These are phyloP conservation scores for Steinernema scapterisci DNA, from an alignment of 2,888 invertebrate genomes.

Conservation along the genomic window DNA sequence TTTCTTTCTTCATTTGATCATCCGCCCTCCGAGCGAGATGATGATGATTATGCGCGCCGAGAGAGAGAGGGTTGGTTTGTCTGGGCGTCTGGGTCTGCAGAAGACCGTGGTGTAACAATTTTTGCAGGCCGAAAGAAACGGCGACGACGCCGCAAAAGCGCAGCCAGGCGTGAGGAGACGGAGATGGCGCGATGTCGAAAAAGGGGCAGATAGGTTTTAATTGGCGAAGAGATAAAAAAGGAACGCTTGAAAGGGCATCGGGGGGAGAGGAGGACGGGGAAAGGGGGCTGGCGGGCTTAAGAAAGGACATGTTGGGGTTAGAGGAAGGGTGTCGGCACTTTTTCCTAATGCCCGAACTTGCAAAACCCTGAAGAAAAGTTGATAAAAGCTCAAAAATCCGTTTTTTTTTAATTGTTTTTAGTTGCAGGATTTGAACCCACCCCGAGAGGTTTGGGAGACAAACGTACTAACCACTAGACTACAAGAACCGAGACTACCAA, in stretches of 20 bases:
- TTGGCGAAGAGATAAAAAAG: slow-evolving; percentile 10
- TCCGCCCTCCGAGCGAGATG: neutral
- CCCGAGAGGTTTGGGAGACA: too few relatives aligned
- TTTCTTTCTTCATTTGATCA: too few relatives aligned
- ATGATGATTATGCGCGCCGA: slow-evolving; percentile 9
- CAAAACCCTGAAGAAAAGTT: too few relatives aligned
- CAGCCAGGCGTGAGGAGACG: neutral
- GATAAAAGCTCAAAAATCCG: too few relatives aligned
- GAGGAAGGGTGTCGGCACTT: neutral
- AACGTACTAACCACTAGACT: too few relatives aligned
- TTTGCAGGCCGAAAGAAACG: neutral
- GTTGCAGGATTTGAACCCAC: too few relatives aligned
- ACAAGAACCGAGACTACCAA: too few relatives aligned
- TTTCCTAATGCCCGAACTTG: too few relatives aligned
- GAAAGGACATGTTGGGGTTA: neutral
- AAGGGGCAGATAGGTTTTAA: neutral
- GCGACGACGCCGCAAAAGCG: too few relatives aligned
- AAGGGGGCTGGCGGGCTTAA: too few relatives aligned
- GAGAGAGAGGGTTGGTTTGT: neutral
- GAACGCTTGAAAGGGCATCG: neutral
- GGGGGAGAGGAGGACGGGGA: neutral
- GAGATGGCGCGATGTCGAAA: neutral
- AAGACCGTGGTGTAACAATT: slow-evolving; percentile 6
- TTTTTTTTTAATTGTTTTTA: too few relatives aligned
- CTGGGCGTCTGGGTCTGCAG: too few relatives aligned